A percentile compares a stretch with the other conserved stretches of the same genome.
Conservation (phyloP, 2,797 vertebrate species). For the Sardinella longiceps region DNA sequence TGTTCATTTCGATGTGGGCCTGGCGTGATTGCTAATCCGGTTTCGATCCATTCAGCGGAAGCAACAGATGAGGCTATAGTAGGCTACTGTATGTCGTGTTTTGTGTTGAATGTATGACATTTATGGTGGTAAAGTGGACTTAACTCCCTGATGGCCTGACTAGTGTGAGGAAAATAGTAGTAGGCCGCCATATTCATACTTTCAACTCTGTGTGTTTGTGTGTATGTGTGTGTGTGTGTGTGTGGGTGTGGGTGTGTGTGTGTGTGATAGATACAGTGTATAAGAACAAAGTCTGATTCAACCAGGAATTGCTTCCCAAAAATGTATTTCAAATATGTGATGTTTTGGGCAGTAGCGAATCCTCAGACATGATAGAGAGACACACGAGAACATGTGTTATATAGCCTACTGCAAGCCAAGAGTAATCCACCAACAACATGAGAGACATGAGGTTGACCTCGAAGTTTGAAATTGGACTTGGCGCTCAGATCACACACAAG, state of each 20-base stretch:
- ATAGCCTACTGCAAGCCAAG: not conserved
- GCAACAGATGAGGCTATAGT: not conserved
- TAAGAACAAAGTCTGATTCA: too few species aligned
- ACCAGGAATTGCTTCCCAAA: too few species aligned
- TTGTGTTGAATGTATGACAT: not conserved
- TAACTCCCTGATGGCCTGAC: not conserved
- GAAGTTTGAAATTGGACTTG: slow-evolving; percentile 18
- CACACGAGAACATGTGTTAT: too few species aligned
- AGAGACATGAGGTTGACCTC: slow-evolving; percentile 27
- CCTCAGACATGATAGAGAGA: too few species aligned
- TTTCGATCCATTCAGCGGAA: not conserved
- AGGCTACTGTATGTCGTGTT: too few species aligned
- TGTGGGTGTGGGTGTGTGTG: not conserved
- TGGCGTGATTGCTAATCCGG: not conserved
- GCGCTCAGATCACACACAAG: slow-evolving; percentile 35
- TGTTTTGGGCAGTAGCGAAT: too few species aligned
- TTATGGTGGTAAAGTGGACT: not conserved
- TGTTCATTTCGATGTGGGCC: not conserved
- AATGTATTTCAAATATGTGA: too few species aligned
- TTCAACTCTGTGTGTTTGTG: not conserved
- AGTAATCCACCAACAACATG: slow-evolving; percentile 32
- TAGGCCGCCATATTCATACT: not conserved
- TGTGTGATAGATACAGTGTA: not conserved
- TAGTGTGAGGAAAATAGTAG: not conserved
- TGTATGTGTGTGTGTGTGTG: not conserved